These are phyloP conservation scores for Larimichthys polyactis DNA, from an alignment of 2,113 vertebrate genomes.

Conservation along the genomic window DNA sequence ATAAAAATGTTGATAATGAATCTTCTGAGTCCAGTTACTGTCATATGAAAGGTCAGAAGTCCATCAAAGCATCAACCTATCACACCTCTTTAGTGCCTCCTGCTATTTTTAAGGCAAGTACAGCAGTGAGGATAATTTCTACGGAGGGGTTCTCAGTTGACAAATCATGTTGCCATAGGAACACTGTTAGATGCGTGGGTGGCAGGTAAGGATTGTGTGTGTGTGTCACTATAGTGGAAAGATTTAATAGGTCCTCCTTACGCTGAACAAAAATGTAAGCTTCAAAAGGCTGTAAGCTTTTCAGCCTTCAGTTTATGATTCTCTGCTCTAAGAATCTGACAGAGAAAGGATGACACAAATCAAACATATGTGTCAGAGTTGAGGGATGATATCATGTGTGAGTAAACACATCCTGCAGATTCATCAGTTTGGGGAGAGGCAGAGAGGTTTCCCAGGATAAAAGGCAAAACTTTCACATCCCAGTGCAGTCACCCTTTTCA, in stretches of 20 bases:
- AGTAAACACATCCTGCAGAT: conserved; percentile 9
- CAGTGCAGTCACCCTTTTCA: background rate
- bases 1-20: conserved; percentile 36
- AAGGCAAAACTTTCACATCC: conserved; percentile 19
- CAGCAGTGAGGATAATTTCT: conserved; percentile 37
- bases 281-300: background rate
- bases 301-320: background rate
- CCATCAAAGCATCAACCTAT: conserved; percentile 32
- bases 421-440: background rate
- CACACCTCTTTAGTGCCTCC: conserved; percentile 30
- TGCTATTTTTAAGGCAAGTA: conserved; percentile 41
- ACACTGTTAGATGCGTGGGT: conserved; percentile 70
- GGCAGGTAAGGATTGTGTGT: conserved; percentile 60
- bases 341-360: conserved; percentile 2
- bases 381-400: conserved; percentile 18
- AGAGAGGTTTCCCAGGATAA: background rate
- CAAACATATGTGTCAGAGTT: conserved; percentile 28
- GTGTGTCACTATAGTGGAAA: conserved; percentile 33
- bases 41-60: conserved; percentile 48
- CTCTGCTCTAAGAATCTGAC: background rate
- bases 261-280: conserved; percentile 3
- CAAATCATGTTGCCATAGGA: conserved; percentile 80
- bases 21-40: conserved; percentile 10
- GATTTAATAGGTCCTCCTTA: conserved; percentile 39
- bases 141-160: conserved; percentile 63